phyloP scores from a whole-genome alignment of 1,140 invertebrate genomes.

The Caligus rogercresseyi region DNA sequence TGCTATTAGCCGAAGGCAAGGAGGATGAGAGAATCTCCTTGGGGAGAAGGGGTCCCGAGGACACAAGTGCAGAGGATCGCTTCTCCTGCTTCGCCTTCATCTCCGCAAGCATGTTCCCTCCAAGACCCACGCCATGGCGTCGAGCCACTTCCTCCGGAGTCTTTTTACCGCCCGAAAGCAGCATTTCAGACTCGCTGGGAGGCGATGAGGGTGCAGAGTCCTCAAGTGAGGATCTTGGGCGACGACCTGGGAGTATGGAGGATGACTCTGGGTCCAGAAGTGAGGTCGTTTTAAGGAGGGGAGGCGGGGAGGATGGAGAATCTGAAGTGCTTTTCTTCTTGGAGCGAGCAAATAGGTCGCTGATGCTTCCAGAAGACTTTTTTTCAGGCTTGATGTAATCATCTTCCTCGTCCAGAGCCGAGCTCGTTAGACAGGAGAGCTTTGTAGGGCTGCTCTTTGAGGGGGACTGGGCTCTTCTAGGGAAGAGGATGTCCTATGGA shows the following conservation, averaged over 20 bases:
- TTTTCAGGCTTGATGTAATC: neutral
- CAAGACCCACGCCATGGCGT: slow-evolving; percentile 24
- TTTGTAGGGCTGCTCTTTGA: neutral
- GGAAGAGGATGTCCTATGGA: neutral
- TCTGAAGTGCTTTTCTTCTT: neutral
- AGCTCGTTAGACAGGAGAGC: slow-evolving; percentile 8
- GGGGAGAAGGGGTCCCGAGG: too few relatives aligned
- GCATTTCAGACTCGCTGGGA: slow-evolving; percentile 1
- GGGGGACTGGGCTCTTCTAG: neutral
- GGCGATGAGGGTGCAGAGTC: neutral
- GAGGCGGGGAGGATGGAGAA: neutral
- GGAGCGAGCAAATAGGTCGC: slow-evolving; percentile 5
- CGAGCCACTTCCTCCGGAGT: slow-evolving; percentile 21
- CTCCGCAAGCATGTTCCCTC: slow-evolving; percentile 30
- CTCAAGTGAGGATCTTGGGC: slow-evolving; percentile 18
- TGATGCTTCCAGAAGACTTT: slow-evolving; percentile 4
- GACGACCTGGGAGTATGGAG: neutral
- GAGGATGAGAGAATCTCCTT: too few relatives aligned
- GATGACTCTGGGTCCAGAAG: neutral
- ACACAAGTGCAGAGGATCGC: slow-evolving; percentile 25
- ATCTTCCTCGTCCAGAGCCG: neutral
- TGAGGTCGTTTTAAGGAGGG: too few relatives aligned
- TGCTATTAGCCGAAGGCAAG: too few relatives aligned
- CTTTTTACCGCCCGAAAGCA: too few relatives aligned
- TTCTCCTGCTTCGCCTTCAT: slow-evolving; percentile 33